Base-by-base conservation (phyloP, 2,888 invertebrate genomes). In the Pyrochroa serraticornis region DNA sequence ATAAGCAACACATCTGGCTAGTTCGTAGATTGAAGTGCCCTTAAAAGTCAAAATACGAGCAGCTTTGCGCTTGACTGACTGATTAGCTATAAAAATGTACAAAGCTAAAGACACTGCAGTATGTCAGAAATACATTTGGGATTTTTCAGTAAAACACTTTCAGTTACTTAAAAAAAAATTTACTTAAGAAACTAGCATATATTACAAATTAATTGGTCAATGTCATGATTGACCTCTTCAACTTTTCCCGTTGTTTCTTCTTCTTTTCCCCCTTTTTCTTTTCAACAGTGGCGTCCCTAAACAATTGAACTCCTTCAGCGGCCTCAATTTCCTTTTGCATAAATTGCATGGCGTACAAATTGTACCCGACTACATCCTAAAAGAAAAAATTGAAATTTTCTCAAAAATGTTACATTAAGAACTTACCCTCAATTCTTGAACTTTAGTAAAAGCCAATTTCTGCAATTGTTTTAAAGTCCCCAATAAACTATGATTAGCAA, bases 321-420 rank as follows among this genome's bases (percentile, higher is more conserved):
- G 88, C 87, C 78, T 94, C 94, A 7, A 91, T 82, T 62, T 89
- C 87, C 49, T 87, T 84, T 71, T 91, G 90, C 46, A 93, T 74
- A 78, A 90, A 88, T 57, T 87, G 84, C 71, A 97, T 81, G 0
- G 91, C 93, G 75, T 93, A 90, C 62, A 91, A 79, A 80, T 97
- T 97, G 76, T 87, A 90, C 3, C 95, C 96, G 42, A 93, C 85
- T 71, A 87, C 83, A 76, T 95, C 92, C 87, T 95, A 80, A 9
- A 84, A 73, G 44, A 63, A 49, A 54, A 61, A 41, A 3, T 22
- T 5, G 22, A 2, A 60, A 61, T 46, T 58, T 43, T 56, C 31
- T 78, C 71, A 47, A 75, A 43, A 1, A 43, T 31, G 0, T 9
- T 2, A 32, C 37, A 35, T 36, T 51, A 48, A 50, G 51, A 36